A percentile compares a stretch with the other conserved stretches of the same genome.
phyloP scores from a whole-genome alignment of 2,888 invertebrate species.

The Cheilosia variabilis region DNA sequence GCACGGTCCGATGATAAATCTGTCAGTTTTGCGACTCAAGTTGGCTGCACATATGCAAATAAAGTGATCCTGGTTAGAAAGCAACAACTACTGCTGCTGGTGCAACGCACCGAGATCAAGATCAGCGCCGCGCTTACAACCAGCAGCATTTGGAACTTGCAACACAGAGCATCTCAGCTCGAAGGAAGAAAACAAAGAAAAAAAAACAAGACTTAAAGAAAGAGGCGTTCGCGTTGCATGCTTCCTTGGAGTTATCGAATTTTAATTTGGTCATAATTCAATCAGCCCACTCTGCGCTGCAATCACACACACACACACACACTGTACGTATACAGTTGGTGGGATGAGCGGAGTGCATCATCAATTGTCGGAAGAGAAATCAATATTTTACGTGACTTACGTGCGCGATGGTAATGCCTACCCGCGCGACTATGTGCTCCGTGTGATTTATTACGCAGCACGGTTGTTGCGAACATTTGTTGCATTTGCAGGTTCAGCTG shows the following conservation, averaged over 20 bases:
- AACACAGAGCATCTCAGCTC: constrained; percentile 16
- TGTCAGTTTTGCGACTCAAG: constrained; percentile 43
- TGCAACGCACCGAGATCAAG: constrained; percentile 62
- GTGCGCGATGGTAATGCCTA: constrained; percentile 72
- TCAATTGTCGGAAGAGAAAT: constrained; percentile 76
- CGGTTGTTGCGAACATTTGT: constrained; percentile 57
- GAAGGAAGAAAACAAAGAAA: background rate
- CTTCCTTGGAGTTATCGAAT: constrained; percentile 75
- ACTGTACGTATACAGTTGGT: too few relatives aligned
- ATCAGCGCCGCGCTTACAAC: constrained; percentile 32
- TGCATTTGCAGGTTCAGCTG: constrained; percentile 53
- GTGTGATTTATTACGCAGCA: constrained; percentile 75
- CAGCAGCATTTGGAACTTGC: constrained; percentile 24
- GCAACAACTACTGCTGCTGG: background rate
- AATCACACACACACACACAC: constrained; percentile 42
- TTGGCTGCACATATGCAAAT: constrained; percentile 65
- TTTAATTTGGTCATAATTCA: constrained; percentile 76
- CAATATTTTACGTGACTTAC: constrained; percentile 76
- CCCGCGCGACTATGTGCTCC: constrained; percentile 42
- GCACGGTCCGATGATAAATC: constrained; percentile 70
- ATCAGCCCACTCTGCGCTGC: constrained; percentile 71
- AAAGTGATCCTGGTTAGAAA: constrained; percentile 61
- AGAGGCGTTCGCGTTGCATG: constrained; percentile 74
- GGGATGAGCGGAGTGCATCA: constrained; percentile 63
- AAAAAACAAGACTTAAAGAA: constrained; percentile 52